Conservation (phyloP, 2,888 invertebrate genomes). For the Agonopterix subpropinquella region DNA sequence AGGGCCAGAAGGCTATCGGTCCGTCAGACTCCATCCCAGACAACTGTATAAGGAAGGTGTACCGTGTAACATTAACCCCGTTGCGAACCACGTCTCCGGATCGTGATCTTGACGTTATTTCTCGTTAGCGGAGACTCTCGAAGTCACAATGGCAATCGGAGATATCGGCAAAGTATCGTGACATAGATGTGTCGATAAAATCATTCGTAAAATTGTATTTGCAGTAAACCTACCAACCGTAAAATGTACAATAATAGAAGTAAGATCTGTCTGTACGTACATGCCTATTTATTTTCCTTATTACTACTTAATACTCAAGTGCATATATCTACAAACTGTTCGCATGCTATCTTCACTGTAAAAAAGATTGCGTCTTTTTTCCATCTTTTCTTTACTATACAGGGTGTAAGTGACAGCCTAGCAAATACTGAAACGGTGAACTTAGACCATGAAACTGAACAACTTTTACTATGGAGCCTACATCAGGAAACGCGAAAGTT, state of each 20-base stretch:
- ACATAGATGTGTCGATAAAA: conserved; percentile 6
- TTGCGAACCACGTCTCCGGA: conserved; percentile 34
- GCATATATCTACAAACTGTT: too few relatives aligned
- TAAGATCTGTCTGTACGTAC: too few relatives aligned
- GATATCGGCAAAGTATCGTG: conserved; percentile 3
- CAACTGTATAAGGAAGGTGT: conserved; percentile 38
- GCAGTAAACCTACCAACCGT: not conserved
- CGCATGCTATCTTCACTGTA: too few relatives aligned
- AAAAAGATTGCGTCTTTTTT: too few relatives aligned
- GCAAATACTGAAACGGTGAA: too few relatives aligned
- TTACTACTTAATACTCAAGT: too few relatives aligned
- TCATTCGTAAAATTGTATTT: not conserved
- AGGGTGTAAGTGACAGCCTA: too few relatives aligned
- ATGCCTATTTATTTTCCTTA: too few relatives aligned
- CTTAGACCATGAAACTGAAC: too few relatives aligned
- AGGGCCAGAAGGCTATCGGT: conserved; percentile 33
- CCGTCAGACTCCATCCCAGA: conserved; percentile 15
- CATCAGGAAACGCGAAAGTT: too few relatives aligned
- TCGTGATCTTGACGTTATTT: conserved; percentile 32
- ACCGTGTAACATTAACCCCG: conserved; percentile 49
- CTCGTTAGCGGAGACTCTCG: conserved; percentile 13
- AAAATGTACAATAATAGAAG: conserved; percentile 4
- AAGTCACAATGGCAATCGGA: conserved; percentile 4
- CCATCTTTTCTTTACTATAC: too few relatives aligned
- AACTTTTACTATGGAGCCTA: too few relatives aligned